Evolutionary conservation across 2,113 vertebrate genomes (phyloP), one percentile per base, ranked within the genome.

Genomic region (Petrocephalus zakoni): DNA sequence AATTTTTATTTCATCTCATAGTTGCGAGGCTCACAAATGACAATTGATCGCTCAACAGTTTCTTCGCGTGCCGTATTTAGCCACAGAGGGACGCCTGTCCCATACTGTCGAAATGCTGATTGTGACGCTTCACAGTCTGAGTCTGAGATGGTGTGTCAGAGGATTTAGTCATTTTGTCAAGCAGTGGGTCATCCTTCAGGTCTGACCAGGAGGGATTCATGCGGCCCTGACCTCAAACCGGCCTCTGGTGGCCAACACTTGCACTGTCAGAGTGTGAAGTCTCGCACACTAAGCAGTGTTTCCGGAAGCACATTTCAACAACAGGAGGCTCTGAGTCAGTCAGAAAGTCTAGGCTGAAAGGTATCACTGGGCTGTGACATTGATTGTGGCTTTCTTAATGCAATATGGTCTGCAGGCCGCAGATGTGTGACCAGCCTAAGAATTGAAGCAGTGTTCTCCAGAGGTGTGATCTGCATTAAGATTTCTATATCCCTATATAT

Each of bases 401-500:
- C 88, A 84, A 47, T 81, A 46, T 88, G 88, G 58, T 75, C 47
- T 85, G 84, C n/a, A 29, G 52, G 72, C 55, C 75, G 10, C 29
- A 78, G 84, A n/a, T 85, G 61, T 56, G 61, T 52, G 72, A 87
- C 68, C 87, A 55, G 75, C 89, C 56, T 78, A n/a, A 53, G 52
- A 86, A 55, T 68, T 46, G 53, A 29, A 2, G 51, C 17, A 0
- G 75, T 25, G 29, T 86, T 25, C 13, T 86, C 82, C 10, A 17
- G 86, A 87, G 78, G 21, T 58, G 10, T n/a, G 25, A 37, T 87
- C 34, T 58, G 85, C 21, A 49, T 78, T 87, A 90, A 89, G 91
- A 93, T 94, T 91, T 88, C 92, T 89, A 90, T 94, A 93, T 93
- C 91, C 93, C 92, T 93, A 93, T 92, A n/a, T n/a, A n/a, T n/a